These are phyloP conservation scores for Mormyrops boulengeri DNA, from an alignment of 2,797 vertebrate genomes.

Conservation along the genomic window DNA sequence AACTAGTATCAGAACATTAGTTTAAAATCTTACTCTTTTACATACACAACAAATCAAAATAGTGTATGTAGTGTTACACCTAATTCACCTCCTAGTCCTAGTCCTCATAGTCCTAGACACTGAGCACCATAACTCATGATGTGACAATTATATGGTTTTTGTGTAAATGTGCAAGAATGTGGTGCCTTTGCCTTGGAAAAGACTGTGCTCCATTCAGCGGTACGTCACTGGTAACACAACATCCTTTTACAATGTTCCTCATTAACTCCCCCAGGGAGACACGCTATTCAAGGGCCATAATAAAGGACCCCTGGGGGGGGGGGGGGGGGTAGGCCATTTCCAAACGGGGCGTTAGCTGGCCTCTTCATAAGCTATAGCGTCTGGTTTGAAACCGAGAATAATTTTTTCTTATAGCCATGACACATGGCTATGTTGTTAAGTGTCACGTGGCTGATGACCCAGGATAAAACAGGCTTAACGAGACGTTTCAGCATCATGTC, in stretches of 20 bases:
- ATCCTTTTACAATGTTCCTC: not conserved
- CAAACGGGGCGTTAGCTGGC: not conserved
- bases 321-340: not conserved
- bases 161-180: not conserved
- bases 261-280: not conserved
- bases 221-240: not conserved
- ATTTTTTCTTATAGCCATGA: not conserved
- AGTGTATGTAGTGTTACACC: not conserved
- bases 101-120: no score
- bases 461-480: not conserved
- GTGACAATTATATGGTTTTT: not conserved
- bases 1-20: not conserved
- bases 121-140: not conserved
- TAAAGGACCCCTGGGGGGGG: not conserved
- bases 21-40: not conserved
- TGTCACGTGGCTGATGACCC: not conserved
- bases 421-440: not conserved
- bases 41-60: not conserved
- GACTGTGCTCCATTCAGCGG: not conserved
- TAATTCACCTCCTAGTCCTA: not conserved
- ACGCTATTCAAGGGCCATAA: not conserved
- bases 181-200: not conserved
- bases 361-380: not conserved
- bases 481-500: not conserved
- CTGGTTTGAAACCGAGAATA: not conserved